These are phyloP conservation scores for Chinchilla lanigera DNA, from an alignment of 2,113 vertebrate species.

Conservation along the genomic window DNA sequence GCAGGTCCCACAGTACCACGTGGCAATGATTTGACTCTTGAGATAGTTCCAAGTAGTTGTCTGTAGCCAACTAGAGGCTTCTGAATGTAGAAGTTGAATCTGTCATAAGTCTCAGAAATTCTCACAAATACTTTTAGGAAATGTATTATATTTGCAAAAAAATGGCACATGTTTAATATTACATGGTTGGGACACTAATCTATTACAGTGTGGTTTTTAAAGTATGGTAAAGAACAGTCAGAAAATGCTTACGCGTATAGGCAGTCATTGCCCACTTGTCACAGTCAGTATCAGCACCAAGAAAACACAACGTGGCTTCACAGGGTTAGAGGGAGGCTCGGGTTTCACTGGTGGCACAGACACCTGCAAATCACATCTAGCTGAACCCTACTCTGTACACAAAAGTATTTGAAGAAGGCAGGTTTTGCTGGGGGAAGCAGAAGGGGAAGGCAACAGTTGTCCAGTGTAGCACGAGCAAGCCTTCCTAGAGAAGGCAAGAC, in stretches of 20 bases:
- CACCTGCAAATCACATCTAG: background rate
- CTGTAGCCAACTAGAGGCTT: background rate
- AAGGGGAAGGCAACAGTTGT: background rate
- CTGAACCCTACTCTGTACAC: background rate
- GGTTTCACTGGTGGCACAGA: rapidly evolving
- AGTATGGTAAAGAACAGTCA: background rate
- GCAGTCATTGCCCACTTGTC: background rate
- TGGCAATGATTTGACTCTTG: background rate
- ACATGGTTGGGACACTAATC: background rate
- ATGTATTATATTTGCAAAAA: background rate
- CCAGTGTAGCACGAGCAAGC: background rate
- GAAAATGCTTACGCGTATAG: background rate
- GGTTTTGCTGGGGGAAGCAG: background rate
- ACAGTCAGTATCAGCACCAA: background rate
- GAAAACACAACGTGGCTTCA: background rate
- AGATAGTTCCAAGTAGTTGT: background rate
- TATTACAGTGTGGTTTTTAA: background rate
- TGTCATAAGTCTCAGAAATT: slow-evolving; percentile 14
- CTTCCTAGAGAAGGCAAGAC: background rate
- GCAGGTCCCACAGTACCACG: background rate
- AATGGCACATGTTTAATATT: background rate
- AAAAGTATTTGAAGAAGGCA: background rate
- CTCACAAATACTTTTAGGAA: background rate
- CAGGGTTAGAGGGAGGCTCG: background rate
- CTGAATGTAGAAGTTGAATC: background rate